These are phyloP conservation scores for Ephialtes manifestator DNA, from an alignment of 2,888 invertebrate species.

Conservation along the genomic window DNA sequence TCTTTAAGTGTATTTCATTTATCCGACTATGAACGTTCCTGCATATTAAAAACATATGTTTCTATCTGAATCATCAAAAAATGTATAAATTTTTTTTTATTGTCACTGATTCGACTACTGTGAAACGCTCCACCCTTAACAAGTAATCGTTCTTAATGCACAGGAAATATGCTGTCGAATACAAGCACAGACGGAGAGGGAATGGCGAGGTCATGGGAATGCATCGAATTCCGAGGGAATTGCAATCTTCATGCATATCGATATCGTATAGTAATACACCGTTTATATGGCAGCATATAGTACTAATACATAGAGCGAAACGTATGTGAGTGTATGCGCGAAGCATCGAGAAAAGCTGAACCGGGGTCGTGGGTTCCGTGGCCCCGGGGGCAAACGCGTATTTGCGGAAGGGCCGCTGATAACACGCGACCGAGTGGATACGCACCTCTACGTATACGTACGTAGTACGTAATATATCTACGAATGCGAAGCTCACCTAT, in stretches of 20 bases:
- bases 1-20: no score
- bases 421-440: constrained; percentile 79
- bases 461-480: constrained; percentile 22
- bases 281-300: background rate
- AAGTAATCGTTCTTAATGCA: constrained; percentile 25
- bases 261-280: constrained; percentile 10
- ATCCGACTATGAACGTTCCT: no score
- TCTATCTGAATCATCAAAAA: no score
- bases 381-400: constrained; percentile 80
- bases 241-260: constrained; percentile 54
- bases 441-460: constrained; percentile 71
- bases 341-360: constrained; percentile 63
- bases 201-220: constrained; percentile 23
- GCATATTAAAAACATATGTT: no score
- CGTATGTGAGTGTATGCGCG: constrained; percentile 73
- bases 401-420: constrained; percentile 83
- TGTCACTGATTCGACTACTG: background rate
- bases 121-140: background rate
- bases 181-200: background rate
- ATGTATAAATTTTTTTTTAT: background rate
- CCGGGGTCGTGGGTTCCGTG: constrained; percentile 75
- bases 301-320: constrained; percentile 25
- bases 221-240: constrained; percentile 22
- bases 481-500: constrained; percentile 29
- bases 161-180: constrained; percentile 22